Evolutionary conservation across 1,140 invertebrate species (phyloP), one percentile per base, ranked within the genome.

Genomic region (Saccostrea cuccullata): DNA sequence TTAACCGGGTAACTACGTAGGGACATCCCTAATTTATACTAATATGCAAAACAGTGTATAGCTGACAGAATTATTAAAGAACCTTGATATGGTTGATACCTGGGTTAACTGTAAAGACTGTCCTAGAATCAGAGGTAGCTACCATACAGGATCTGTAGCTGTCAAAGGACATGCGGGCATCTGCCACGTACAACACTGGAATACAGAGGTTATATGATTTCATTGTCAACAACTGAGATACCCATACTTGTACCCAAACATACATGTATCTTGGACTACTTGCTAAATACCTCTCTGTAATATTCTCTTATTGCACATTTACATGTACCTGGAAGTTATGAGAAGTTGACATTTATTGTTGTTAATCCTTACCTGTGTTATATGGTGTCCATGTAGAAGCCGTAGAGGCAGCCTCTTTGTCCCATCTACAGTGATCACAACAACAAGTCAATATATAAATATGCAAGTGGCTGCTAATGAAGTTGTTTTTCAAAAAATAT

Each of bases 131-230:
- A n/a, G 93, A 91, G 40, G 92, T 92, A 67, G 92, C 92, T 17
- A 92, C 88, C 92, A 94, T 93, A 70, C 88, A 83, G n/a, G 92
- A 92, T 87, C 90, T 91, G 84, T 90, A 94, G 36, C 91, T 91
- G 89, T 93, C 93, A 92, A 91, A 93, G 40, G 89, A 91, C 56
- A 94, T 91, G 89, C 91, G 92, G 13, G 93, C 93, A 93, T 94
- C 94, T 88, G 91, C 93, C 60, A 90, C 89, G 91, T 94, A 94
- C 36, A 94, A 26, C n/a, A 94, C 94, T 94, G 90, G 47, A 92
- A 91, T 55, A 85, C 77, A 82, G 70, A 67, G 64, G 17, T 58
- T 73, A 47, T 47, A 47, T 47, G 47, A 47, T 47, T 47, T 47
- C 47, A 47, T 47, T 47, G 47, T 47, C 9, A 47, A 47, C 47